Evolutionary conservation across 2,797 vertebrate species (phyloP).

Genomic region (Danio tinwini): DNA sequence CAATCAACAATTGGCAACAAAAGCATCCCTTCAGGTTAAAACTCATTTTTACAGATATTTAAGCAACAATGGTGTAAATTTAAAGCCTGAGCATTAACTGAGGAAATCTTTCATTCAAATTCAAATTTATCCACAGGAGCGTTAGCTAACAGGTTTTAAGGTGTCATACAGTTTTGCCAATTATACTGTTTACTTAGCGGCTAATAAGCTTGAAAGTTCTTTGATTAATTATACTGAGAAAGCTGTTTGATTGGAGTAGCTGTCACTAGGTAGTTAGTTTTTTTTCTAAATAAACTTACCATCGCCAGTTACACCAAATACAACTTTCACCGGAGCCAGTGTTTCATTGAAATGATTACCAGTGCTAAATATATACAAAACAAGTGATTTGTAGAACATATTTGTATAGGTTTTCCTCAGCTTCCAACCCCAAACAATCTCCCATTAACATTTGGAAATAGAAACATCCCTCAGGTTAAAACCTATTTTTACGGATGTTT

Average conservation of each 20-base stretch:
- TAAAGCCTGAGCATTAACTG: constrained; percentile 71
- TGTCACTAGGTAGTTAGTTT: constrained; percentile 34
- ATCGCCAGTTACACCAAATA: too few relatives aligned
- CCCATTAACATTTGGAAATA: too few relatives aligned
- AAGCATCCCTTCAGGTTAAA: constrained; percentile 49
- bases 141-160: constrained; percentile 53
- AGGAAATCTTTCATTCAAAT: constrained; percentile 57
- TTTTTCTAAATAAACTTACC: too few relatives aligned
- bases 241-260: constrained; percentile 66
- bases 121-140: constrained; percentile 63
- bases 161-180: constrained; percentile 67
- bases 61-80: constrained; percentile 64
- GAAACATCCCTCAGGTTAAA: too few relatives aligned
- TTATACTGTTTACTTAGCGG: constrained; percentile 59
- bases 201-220: constrained; percentile 56
- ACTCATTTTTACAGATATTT: constrained; percentile 60
- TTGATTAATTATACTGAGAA: constrained; percentile 23
- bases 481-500: too few relatives aligned
- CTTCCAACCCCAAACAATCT: too few relatives aligned
- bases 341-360: too few relatives aligned
- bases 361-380: too few relatives aligned
- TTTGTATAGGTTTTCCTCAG: too few relatives aligned
- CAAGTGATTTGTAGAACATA: too few relatives aligned
- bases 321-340: too few relatives aligned
- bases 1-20: too few relatives aligned